Base-by-base conservation (phyloP, 1,140 invertebrate genomes). In the Penaeus japonicus region DNA sequence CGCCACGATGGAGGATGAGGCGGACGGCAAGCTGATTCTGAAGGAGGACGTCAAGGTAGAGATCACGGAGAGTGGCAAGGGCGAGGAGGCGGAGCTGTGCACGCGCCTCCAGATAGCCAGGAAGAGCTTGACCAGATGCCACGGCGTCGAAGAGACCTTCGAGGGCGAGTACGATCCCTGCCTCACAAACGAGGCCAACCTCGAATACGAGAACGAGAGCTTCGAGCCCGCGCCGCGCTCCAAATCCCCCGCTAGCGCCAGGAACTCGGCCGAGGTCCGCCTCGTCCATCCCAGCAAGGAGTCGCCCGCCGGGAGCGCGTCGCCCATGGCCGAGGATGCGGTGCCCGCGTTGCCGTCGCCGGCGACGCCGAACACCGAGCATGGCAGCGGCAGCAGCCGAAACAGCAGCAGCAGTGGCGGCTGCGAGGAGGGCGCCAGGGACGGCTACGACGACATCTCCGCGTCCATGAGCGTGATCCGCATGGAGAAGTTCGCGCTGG, bases 401-500 rank as follows among this genome's bases (percentile, higher is more conserved):
- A 24, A 24, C 24, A 78, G 35, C n/a, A 55, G 55, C 70, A 65
- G 30, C 17, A 75, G 24, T 47, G 57, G 80, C n/a, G 78, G 39
- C 17, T 59, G 65, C n/a, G 78, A 27, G 22, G 84, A 57, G 12
- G 81, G 32, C 57, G 30, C 54, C 10, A 15, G 32, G n/a, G 57
- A 73, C 18, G 88, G 75, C 27, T 85, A 80, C 30, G 88, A 89
- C 30, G 84, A 89, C 39, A 78, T 89, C 47, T 89, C 88, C 0
- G 88, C 88, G 27, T 89, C 88, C 65, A 81, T 89, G 88, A 89
- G 88, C 30, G 88, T 89, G 35, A 89, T 89, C 59, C 82, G 88
- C 73, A 89, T 89, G 88, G 88, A 89, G 77, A 89, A 89, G 75
- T 89, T 89, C 57, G 88, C 88, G 18, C 65, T 89, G 83, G 88